These are phyloP conservation scores for Morone saxatilis DNA, from an alignment of 2,113 vertebrate genomes.

Conservation along the genomic window DNA sequence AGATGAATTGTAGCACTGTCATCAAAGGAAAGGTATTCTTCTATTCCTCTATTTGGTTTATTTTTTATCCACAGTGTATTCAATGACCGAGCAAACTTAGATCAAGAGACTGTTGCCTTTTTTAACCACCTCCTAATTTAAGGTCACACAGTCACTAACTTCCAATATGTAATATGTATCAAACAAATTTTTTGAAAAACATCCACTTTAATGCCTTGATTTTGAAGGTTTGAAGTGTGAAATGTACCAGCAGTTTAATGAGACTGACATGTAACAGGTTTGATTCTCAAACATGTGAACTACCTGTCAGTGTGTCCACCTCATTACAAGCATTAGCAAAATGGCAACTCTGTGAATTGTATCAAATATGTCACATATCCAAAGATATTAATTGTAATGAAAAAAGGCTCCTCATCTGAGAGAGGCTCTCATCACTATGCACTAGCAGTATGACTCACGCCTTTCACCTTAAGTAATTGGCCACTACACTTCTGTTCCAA, in stretches of 20 bases:
- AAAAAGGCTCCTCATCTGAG: background rate
- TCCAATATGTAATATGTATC: background rate
- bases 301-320: no score
- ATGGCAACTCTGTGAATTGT: background rate
- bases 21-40: background rate
- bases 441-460: background rate
- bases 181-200: background rate
- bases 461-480: constrained; percentile 31
- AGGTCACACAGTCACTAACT: background rate
- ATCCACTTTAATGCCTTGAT: background rate
- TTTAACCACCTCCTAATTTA: background rate
- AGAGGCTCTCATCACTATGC: background rate
- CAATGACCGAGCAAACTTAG: background rate
- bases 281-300: no score
- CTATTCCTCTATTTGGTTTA: background rate
- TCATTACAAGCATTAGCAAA: background rate
- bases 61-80: background rate
- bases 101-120: background rate
- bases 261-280: no score
- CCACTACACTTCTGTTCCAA: constrained; percentile 43
- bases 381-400: background rate
- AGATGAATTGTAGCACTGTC: background rate
- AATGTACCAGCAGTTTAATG: no score
- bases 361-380: background rate
- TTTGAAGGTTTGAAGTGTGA: background rate